Evolutionary conservation across 1,140 invertebrate genomes (phyloP).

Genomic region (Papilio machaon): DNA sequence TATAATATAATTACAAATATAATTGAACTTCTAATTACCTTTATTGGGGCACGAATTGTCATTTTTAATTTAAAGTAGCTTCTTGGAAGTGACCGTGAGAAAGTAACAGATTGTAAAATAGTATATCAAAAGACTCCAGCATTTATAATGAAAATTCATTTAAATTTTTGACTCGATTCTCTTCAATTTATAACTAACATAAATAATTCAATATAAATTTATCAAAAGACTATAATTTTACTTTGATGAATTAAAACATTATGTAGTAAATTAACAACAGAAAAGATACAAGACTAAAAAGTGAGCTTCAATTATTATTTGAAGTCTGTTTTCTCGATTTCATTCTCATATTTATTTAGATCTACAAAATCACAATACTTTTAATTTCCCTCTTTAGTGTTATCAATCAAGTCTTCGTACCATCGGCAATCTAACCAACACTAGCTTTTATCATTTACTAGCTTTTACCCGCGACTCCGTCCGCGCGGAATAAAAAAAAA

Average conservation of each 20-base stretch:
- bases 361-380: too few species aligned
- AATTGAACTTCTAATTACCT: not conserved
- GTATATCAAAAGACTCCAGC: not conserved
- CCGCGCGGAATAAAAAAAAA: too few species aligned
- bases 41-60: not conserved
- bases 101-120: conserved; percentile 19
- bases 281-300: not conserved
- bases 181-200: not conserved
- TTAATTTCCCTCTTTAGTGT: too few species aligned
- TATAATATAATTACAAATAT: too few species aligned
- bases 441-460: too few species aligned
- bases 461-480: too few species aligned
- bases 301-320: too few species aligned
- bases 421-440: too few species aligned
- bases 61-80: not conserved
- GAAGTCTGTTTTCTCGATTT: too few species aligned
- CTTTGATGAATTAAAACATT: not conserved
- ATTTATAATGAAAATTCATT: not conserved
- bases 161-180: not conserved
- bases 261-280: not conserved
- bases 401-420: too few species aligned
- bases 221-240: not conserved
- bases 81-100: conserved; percentile 11
- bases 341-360: too few species aligned
- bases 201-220: not conserved